Conservation (phyloP, 2,113 vertebrate genomes). For the Ctenomys sociabilis region DNA sequence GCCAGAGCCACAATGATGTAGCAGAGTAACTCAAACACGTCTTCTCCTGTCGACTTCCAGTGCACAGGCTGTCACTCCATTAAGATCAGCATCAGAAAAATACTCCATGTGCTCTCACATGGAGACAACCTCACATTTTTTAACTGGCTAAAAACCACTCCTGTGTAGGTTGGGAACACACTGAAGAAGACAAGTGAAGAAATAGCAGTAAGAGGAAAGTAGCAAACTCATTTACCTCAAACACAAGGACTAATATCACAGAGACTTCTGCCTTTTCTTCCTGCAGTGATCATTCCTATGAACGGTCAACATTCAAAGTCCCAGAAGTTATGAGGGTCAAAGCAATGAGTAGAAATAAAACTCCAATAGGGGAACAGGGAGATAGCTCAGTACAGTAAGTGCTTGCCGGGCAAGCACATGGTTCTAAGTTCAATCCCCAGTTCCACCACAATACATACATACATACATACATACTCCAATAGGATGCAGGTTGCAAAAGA, state of each 20-base stretch:
- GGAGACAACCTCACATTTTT: neutral
- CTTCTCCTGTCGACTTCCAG: neutral
- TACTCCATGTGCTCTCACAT: neutral
- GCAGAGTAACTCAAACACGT: neutral
- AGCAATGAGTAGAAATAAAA: neutral
- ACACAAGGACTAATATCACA: neutral
- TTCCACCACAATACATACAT: no score
- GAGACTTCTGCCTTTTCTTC: neutral
- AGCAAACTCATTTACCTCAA: neutral
- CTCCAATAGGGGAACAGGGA: no score
- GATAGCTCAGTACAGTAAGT: no score
- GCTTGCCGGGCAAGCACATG: no score
- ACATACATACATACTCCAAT: no score
- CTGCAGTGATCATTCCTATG: neutral
- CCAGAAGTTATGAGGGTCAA: neutral
- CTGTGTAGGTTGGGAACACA: neutral
- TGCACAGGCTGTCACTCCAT: neutral
- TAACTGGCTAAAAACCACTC: neutral
- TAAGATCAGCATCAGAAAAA: no score
- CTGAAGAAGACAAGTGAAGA: neutral
- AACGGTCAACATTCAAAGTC: neutral
- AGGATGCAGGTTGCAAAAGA: neutral
- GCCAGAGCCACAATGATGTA: neutral
- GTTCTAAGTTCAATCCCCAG: no score
- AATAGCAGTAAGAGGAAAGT: no score